phyloP scores from a whole-genome alignment of 2,888 invertebrate genomes.

The Euzophera pinguis region DNA sequence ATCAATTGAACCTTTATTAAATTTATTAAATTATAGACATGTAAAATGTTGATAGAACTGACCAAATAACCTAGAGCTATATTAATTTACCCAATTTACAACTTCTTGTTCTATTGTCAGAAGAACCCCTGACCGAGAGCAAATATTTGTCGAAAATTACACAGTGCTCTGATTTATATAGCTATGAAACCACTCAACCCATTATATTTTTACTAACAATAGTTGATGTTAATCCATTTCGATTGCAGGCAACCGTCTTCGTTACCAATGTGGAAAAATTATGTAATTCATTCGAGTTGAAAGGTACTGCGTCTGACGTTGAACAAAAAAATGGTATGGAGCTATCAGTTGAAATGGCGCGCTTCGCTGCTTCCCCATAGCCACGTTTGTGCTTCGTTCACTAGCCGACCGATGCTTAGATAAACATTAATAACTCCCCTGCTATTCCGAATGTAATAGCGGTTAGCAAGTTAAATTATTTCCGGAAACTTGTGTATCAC shows the following conservation, averaged over 20 bases:
- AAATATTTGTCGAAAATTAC: slow-evolving; percentile 48
- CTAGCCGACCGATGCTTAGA: slow-evolving; percentile 67
- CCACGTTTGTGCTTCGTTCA: slow-evolving; percentile 42
- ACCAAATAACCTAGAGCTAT: slow-evolving; percentile 8
- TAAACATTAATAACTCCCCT: slow-evolving; percentile 69
- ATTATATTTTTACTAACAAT: slow-evolving; percentile 55
- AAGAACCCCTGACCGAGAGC: slow-evolving; percentile 22
- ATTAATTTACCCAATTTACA: slow-evolving; percentile 21
- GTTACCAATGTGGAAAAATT: slow-evolving; percentile 65
- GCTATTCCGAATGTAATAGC: slow-evolving; percentile 49
- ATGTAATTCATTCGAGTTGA: slow-evolving; percentile 74
- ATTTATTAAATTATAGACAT: background rate
- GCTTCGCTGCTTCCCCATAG: slow-evolving; percentile 62
- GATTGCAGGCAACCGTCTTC: slow-evolving; percentile 54
- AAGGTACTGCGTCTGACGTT: slow-evolving; percentile 72
- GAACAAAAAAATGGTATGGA: slow-evolving; percentile 65
- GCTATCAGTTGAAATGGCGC: slow-evolving; percentile 61
- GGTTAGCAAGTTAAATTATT: slow-evolving; percentile 66
- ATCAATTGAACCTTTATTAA: background rate
- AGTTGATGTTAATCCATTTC: slow-evolving; percentile 67
- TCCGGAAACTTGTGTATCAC: slow-evolving; percentile 61
- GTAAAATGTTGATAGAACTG: background rate
- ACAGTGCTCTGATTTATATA: slow-evolving; percentile 27
- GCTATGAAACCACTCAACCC: slow-evolving; percentile 47
- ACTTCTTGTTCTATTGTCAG: slow-evolving; percentile 19